Evolutionary conservation across 37 sponge, comb jelly and placozoan species (phyloP).

Genomic region (Hexactinellida sp.): DNA sequence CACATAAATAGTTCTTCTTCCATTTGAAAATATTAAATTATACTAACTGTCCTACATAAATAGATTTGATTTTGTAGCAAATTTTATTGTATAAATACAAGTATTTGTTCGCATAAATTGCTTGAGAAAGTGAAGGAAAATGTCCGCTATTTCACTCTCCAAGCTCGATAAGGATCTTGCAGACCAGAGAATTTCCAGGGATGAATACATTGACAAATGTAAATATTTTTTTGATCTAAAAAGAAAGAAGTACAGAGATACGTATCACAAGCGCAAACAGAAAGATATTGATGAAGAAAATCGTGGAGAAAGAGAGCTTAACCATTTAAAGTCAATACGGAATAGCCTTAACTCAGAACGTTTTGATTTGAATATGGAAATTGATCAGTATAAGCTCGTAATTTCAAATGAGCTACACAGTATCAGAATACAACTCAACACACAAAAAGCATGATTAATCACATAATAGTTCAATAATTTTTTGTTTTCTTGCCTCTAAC

Average conservation of each 20-base stretch:
- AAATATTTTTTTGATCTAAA: background rate
- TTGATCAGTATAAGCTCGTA: background rate
- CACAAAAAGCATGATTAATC: background rate
- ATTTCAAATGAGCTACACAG: background rate
- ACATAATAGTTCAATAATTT: too few relatives aligned
- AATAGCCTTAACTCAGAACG: background rate
- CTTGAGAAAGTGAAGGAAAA: background rate
- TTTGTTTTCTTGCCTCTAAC: too few relatives aligned
- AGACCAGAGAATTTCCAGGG: background rate
- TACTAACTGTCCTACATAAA: too few relatives aligned
- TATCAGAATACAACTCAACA: background rate
- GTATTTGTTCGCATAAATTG: background rate
- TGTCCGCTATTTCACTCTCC: background rate
- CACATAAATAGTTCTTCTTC: too few relatives aligned
- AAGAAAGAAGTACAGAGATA: background rate
- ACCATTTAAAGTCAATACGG: background rate
- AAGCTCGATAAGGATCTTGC: background rate
- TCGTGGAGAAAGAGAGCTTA: background rate
- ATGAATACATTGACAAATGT: constrained; percentile 2
- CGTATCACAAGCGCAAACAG: constrained; percentile 12
- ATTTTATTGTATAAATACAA: background rate
- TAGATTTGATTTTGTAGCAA: background rate
- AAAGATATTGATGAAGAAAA: background rate
- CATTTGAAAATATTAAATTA: too few relatives aligned
- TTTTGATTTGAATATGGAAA: background rate